These are phyloP conservation scores for Clostera curtula DNA, from an alignment of 2,888 invertebrate genomes.

Conservation along the genomic window DNA sequence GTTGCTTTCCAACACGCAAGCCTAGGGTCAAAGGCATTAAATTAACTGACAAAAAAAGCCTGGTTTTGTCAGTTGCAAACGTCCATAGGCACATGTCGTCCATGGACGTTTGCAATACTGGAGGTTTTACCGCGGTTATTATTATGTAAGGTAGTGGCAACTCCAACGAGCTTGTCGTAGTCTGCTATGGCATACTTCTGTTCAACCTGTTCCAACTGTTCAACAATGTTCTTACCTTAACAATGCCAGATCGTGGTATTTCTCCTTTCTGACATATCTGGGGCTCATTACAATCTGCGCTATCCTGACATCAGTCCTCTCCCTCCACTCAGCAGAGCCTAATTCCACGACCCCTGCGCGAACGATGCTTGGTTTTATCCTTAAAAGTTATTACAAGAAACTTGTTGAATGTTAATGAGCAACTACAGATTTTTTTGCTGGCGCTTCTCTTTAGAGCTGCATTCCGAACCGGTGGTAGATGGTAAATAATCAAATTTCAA, in stretches of 20 bases:
- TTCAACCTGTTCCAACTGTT: background rate
- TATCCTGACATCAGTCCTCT: conserved; percentile 40
- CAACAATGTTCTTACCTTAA: conserved; percentile 37
- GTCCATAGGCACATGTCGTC: too few relatives aligned
- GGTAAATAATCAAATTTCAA: too few relatives aligned
- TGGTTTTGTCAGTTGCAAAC: too few relatives aligned
- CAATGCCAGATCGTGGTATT: conserved; percentile 59
- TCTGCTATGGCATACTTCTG: background rate
- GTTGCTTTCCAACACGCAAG: too few relatives aligned
- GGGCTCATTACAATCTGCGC: conserved; percentile 42
- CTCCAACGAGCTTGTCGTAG: background rate
- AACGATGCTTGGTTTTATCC: conserved; percentile 45
- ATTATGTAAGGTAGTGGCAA: background rate
- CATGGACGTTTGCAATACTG: too few relatives aligned
- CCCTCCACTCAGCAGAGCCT: conserved; percentile 30
- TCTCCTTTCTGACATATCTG: conserved; percentile 39
- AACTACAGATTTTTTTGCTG: too few relatives aligned
- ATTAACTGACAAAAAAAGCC: too few relatives aligned
- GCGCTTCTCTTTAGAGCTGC: too few relatives aligned
- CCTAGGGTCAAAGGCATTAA: too few relatives aligned
- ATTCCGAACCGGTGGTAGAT: too few relatives aligned
- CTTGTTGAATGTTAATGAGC: too few relatives aligned
- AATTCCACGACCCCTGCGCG: conserved; percentile 52
- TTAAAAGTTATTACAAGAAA: conserved; percentile 18
- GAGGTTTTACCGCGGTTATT: too few relatives aligned